Evolutionary conservation across 2,797 vertebrate species (phyloP).

Genomic region (Sardinella longiceps): DNA sequence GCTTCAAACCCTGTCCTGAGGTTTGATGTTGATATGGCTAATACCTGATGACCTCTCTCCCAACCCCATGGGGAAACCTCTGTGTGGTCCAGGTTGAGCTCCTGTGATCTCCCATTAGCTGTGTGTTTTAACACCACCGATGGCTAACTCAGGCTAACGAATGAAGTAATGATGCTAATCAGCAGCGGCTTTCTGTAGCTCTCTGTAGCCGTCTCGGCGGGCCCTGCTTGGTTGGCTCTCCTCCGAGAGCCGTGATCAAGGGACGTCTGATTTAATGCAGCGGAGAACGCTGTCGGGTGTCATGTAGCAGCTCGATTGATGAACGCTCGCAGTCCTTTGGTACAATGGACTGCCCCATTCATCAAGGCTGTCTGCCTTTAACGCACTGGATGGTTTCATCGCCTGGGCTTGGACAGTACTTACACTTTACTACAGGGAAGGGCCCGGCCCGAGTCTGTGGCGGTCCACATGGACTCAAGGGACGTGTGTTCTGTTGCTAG

Average conservation of each 20-base stretch:
- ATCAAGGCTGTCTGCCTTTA: conserved; percentile 7
- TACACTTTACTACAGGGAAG: not conserved
- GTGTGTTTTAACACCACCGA: not conserved
- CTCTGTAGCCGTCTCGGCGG: not conserved
- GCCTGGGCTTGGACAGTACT: not conserved
- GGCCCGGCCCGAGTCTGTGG: too few species aligned
- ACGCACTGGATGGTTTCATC: not conserved
- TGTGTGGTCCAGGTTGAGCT: not conserved
- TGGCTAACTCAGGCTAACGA: not conserved
- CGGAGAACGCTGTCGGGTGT: conserved; percentile 41
- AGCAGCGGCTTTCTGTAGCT: not conserved
- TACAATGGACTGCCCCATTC: conserved; percentile 4
- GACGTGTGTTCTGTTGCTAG: not conserved
- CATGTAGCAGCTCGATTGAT: conserved; percentile 59
- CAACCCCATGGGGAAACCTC: not conserved
- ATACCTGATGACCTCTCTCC: not conserved
- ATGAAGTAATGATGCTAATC: not conserved
- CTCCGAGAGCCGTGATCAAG: conserved; percentile 3
- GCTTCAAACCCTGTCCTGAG: too few species aligned
- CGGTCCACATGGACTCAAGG: not conserved
- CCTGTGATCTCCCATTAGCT: not conserved
- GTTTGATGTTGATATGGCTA: not conserved
- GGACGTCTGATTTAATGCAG: conserved; percentile 11
- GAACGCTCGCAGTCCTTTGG: conserved; percentile 30
- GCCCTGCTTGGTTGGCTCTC: not conserved